These are phyloP conservation scores for Agelas oroides DNA, from an alignment of 37 sponge, comb jelly and placozoan genomes.

Conservation along the genomic window DNA sequence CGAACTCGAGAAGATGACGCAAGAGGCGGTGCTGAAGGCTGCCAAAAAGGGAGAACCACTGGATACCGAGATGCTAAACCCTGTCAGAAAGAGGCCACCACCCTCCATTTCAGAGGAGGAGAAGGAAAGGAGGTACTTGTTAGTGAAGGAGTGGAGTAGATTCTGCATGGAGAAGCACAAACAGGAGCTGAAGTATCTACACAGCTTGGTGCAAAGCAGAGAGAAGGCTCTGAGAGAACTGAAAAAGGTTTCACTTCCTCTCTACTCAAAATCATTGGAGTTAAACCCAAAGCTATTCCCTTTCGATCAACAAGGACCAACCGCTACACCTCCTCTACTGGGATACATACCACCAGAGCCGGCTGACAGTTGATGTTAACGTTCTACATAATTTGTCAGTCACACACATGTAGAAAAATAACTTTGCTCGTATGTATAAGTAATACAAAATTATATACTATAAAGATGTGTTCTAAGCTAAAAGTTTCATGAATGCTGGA, in stretches of 20 bases:
- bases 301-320: conserved; percentile 53
- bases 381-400: neutral
- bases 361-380: conserved; percentile 6
- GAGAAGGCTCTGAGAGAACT: conserved; percentile 82
- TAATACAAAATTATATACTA: too few relatives aligned
- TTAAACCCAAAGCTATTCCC: conserved; percentile 69
- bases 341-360: conserved; percentile 81
- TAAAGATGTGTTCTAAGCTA: neutral
- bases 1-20: conserved; percentile 56
- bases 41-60: conserved; percentile 76
- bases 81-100: conserved; percentile 74
- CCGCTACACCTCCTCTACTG: conserved; percentile 72
- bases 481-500: conserved; percentile 48
- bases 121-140: conserved; percentile 49
- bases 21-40: conserved; percentile 61
- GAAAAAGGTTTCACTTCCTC: conserved; percentile 65
- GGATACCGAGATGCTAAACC: conserved; percentile 91
- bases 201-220: conserved; percentile 56
- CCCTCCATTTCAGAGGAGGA: conserved; percentile 52
- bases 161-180: conserved; percentile 70
- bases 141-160: conserved; percentile 82
- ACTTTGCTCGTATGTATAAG: neutral
- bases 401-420: neutral
- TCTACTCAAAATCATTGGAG: conserved; percentile 70
- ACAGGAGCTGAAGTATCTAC: conserved; percentile 36